A percentile compares a stretch with the other conserved stretches of the same genome.
Evolutionary conservation across 2,797 vertebrate species (phyloP).

Genomic region (Knipowitschia caucasica): DNA sequence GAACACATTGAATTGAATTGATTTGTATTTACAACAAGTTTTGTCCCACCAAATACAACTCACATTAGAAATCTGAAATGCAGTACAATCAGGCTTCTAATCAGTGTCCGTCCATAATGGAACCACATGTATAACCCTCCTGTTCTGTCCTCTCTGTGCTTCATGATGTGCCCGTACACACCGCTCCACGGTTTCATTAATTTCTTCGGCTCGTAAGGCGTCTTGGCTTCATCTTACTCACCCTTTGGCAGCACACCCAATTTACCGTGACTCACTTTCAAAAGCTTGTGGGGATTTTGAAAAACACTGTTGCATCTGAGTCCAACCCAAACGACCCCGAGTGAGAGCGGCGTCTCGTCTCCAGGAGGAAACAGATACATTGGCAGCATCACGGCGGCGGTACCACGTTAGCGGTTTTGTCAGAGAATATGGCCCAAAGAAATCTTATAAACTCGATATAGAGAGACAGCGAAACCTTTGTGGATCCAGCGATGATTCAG

Average conservation of each 20-base stretch:
- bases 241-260: constrained; percentile 26
- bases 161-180: constrained; percentile 24
- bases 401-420: constrained; percentile 31
- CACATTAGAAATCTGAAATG: no score
- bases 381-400: constrained; percentile 17
- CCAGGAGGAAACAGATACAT: constrained; percentile 10
- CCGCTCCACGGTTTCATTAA: constrained; percentile 30
- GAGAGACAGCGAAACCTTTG: constrained; percentile 34
- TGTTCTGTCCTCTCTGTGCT: constrained; percentile 16
- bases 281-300: constrained; percentile 39
- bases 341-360: constrained; percentile 15
- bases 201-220: constrained; percentile 25
- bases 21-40: no score
- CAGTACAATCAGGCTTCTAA: no score
- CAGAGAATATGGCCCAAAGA: constrained; percentile 25
- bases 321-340: constrained; percentile 21
- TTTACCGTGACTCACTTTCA: constrained; percentile 49
- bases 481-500: constrained; percentile 44
- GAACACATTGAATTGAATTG: no score
- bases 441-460: constrained; percentile 44
- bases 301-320: constrained; percentile 30
- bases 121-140: constrained; percentile 44
- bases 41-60: no score
- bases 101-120: constrained; percentile 48
- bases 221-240: constrained; percentile 44